phyloP scores from a whole-genome alignment of 2,113 vertebrate species.

The Pachycephala philippinensis region DNA sequence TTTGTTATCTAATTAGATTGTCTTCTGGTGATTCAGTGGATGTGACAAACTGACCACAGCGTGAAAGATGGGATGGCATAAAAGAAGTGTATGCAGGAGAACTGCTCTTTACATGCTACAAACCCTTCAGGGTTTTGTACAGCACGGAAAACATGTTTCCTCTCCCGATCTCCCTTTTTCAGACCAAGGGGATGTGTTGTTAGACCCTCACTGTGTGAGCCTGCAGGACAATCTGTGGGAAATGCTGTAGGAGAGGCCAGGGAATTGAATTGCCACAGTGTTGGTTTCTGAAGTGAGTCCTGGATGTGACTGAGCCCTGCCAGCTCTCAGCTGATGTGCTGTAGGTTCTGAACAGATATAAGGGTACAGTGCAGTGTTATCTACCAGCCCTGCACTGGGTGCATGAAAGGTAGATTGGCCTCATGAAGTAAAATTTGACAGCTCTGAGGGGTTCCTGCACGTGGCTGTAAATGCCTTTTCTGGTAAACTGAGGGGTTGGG shows the following conservation, averaged over 20 bases:
- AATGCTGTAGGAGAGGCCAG: neutral
- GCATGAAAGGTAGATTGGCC: neutral
- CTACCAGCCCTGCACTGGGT: neutral
- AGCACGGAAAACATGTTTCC: neutral
- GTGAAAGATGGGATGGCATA: neutral
- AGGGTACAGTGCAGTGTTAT: neutral
- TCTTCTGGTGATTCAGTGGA: neutral
- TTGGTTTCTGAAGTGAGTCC: neutral
- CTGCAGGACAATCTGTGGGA: neutral
- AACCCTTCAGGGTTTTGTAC: neutral
- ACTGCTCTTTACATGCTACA: neutral
- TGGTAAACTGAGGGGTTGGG: neutral
- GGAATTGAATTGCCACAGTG: neutral
- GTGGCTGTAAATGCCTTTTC: neutral
- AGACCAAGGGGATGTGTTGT: neutral
- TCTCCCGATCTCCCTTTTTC: neutral
- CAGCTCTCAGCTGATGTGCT: neutral
- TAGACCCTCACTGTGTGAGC: neutral
- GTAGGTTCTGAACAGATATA: neutral
- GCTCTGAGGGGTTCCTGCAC: neutral
- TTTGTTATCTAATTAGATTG: neutral
- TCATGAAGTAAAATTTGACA: neutral
- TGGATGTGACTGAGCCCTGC: neutral
- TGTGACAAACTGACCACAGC: neutral
- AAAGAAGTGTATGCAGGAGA: neutral